Evolutionary conservation across 2,113 vertebrate species (phyloP), one percentile per base, ranked within the genome.

Genomic region (Oriolus oriolus): DNA sequence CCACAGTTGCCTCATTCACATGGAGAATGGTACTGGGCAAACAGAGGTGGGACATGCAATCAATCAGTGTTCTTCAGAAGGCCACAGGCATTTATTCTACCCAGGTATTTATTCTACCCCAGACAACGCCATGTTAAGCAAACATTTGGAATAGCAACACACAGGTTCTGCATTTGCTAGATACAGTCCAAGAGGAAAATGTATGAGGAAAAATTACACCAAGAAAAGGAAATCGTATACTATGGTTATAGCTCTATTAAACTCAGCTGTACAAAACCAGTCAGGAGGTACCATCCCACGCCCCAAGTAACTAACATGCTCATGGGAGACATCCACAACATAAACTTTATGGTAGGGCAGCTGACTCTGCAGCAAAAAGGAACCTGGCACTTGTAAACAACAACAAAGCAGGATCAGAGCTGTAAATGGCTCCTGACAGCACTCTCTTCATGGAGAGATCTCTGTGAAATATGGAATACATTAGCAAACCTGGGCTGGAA

Each of bases 401-500:
- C 42, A 54, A 77, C 52, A 83, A 82, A 82, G 68, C 27, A 68
- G 26, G 63, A 89, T 74, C 53, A 83, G 70, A 91, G 53, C 61
- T 76, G 52, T 85, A 87, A 94, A 87, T 26, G 66, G 53, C 35
- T 95, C 63, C 91, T 96, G 89, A 96, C 74, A 91, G 59, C 70
- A 76, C 47, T 76, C 33, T 37, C 42, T 65, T 96, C 49, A 78
- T 21, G 37, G 86, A 69, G 53, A 60, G 15, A 73, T 39, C 53
- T 76, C 78, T 47, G 28, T 59, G 71, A 96, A 96, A 94, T 85
- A 85, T 31, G 54, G 87, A 96, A 85, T 90, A 69, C 69, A 95
- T 83, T 80, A 93, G 57, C 65, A 94, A 95, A 95, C 84, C 81
- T 83, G 53, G 45, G 49, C 65, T 94, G 73, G 70, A 94, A 96